Evolutionary conservation across 2,113 vertebrate genomes (phyloP), one percentile per base, ranked within the genome.

Genomic region (Uria lomvia): DNA sequence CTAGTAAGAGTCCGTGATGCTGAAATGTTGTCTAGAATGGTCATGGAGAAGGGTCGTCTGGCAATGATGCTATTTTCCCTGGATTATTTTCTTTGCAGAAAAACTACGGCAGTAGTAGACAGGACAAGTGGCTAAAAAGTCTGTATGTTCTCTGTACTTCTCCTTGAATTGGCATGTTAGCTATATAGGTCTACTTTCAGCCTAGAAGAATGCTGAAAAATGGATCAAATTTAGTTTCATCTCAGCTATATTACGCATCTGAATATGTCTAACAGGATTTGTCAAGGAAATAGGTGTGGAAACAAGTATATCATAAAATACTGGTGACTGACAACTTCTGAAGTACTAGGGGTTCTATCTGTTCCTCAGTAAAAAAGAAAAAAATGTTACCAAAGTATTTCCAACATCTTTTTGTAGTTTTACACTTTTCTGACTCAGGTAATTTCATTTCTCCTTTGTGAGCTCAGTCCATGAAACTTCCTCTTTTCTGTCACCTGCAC

Each of bases 361-460:
- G 1, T 0, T 65, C 2, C 32, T 49, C 40, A 62, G 18, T 88
- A 56, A 90, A 65, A 55, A 88, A 80, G 2, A 53, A 42, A 2
- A 52, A 45, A 38, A 83, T 72, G 9, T 66, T 81, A 53, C 9
- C 23, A 70, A 78, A 79, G 13, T 76, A 60, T 60, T 94, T 92
- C 68, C 6, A 26, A 62, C 30, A 19, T 7, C 22, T 40, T 40
- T 20, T 77, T 82, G 43, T 52, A 82, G 53, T 60, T 89, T 45
- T 95, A 52, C 59, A 83, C 20, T 49, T 70, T 95, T 78, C 42
- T 55, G 4, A 73, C 5, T 67, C 50, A 36, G 47, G 30, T 36
- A 77, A 62, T 72, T 97, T 94, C 4, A 66, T 50, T 94, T 96
- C n/a, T 87, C 26, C 47, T 88, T 82, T 87, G 49, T 93, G 49